Conservation (phyloP, 2,888 invertebrate species). For the Girardia tigrina region DNA sequence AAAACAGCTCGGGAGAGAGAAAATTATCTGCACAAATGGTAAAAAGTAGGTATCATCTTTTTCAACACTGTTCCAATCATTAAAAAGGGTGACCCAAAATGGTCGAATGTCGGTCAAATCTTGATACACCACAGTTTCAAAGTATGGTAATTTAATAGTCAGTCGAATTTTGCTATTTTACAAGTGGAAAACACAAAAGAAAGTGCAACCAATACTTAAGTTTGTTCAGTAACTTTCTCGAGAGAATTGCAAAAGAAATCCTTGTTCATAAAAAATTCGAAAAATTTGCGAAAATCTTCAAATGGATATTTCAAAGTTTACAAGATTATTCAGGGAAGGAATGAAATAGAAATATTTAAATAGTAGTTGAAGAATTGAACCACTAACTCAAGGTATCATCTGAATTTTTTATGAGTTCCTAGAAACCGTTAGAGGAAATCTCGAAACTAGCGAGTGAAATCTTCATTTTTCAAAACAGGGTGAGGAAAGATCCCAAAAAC, state of each 20-base stretch:
- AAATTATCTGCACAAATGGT: not conserved
- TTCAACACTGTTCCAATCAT: not conserved
- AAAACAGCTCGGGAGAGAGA: not conserved
- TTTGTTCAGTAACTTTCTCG: not conserved
- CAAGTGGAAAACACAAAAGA: not conserved
- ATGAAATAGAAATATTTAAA: no score
- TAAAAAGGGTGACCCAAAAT: not conserved
- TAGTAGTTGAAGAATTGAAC: no score
- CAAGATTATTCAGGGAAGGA: no score
- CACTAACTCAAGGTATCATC: no score
- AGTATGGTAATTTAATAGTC: not conserved
- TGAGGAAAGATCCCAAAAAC: no score
- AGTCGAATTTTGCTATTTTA: not conserved
- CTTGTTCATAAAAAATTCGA: no score
- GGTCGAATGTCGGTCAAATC: not conserved
- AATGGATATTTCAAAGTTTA: no score
- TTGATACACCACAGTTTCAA: not conserved
- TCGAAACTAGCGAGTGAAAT: no score
- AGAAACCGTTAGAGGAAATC: no score
- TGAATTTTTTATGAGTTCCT: no score
- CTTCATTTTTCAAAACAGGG: no score
- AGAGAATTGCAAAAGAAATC: not conserved
- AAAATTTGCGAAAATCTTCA: no score
- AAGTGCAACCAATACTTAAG: not conserved
- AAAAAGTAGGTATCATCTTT: not conserved